Base-by-base conservation (phyloP, 53 echinoderm and acorn worm genomes). In the Arbacia lixula region DNA sequence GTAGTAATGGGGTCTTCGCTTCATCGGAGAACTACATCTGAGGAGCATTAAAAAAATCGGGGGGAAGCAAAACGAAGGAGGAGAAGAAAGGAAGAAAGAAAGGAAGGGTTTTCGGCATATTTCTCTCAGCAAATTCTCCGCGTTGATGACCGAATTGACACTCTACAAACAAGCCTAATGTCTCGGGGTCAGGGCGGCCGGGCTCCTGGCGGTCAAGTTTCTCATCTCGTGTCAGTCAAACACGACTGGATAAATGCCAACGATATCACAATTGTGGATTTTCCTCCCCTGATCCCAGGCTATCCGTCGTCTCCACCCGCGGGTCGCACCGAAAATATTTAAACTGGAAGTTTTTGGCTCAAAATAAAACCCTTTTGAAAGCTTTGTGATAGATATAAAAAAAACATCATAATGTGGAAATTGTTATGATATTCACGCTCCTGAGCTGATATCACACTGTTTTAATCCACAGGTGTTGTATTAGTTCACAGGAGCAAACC, bases 151-250 rank as follows among this genome's bases (percentile, higher is more conserved):
- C 49, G 71, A 71, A 71, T 43, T 46, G 68, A 71, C 71, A 43
- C 71, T 71, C 46, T 71, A 71, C 71, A 71, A 71, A 71, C 71
- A 71, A 71, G 71, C 71, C 71, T 71, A 43, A 71, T 71, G 71
- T 71, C 71, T 71, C 2, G 71, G 46, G 71, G 71, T 71, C 71
- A 71, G n/a, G 26, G 71, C 71, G 71, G 71, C 30, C 71, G 42
- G 42, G 26, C 38, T 25, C 42, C 42, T 26, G 71, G 26, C 71
- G 71, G 71, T 71, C 71, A 71, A 46, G 71, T 71, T 71, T 29
- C 46, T 16, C 49, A 25, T 14, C 41, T 14, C 71, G 16, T 28
- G 71, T 71, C 71, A 42, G 39, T 71, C 71, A 71, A 17, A 22
- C 36, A 71, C 11, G 28, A 71, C 16, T 14, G 49, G 71, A 71